Evolutionary conservation across 2,113 vertebrate species (phyloP).

Genomic region (Pipa parva): DNA sequence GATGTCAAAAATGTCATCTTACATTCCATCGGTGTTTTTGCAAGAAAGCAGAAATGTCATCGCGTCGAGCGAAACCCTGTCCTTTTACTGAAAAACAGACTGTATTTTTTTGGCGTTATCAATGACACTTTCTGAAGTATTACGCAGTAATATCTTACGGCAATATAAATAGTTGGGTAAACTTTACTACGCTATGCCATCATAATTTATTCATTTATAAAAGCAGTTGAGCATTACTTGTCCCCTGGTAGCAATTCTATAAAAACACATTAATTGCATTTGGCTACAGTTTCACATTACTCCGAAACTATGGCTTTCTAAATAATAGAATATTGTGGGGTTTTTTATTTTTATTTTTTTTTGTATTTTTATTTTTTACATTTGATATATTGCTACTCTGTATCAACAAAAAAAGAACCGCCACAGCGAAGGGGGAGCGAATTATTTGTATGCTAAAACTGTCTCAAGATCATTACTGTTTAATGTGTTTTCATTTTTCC

Average conservation of each 20-base stretch:
- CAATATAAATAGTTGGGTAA: neutral
- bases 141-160: neutral
- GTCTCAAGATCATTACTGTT: no score
- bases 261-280: neutral
- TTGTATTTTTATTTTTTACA: neutral
- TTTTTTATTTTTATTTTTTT: no score
- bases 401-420: neutral
- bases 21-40: no score
- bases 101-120: no score
- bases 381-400: neutral
- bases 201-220: neutral
- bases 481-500: no score
- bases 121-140: neutral
- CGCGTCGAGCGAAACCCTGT: no score
- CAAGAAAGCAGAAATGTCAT: no score
- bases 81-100: no score
- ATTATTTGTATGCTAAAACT: no score
- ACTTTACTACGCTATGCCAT: neutral
- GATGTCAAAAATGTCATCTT: no score
- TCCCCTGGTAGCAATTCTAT: neutral
- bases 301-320: neutral
- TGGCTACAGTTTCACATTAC: neutral
- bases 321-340: neutral
- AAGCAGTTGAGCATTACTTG: neutral
- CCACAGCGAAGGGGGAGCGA: no score